A percentile compares a stretch with the other conserved stretches of the same genome.
Conservation (phyloP, 37 sponge, comb jelly and placozoan species). For the Petrosia ficiformis region DNA sequence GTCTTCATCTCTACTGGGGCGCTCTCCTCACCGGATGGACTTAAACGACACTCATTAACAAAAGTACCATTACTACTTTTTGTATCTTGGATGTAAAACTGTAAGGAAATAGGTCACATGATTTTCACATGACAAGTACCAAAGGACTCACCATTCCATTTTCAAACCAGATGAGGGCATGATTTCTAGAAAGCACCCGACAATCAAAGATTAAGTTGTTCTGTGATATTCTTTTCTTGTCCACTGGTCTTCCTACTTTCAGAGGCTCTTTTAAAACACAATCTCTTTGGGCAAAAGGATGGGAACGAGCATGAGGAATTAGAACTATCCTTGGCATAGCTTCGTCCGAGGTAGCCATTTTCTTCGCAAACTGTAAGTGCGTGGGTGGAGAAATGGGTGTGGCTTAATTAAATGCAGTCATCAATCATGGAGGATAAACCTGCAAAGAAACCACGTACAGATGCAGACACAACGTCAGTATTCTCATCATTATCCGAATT, state of each 20-base stretch:
- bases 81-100: conserved; percentile 97
- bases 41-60: conserved; percentile 86
- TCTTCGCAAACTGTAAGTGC: no score
- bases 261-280: conserved; percentile 49
- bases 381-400: no score
- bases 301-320: conserved; percentile 67
- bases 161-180: conserved; percentile 90
- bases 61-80: conserved; percentile 98
- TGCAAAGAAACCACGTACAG: no score
- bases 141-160: conserved; percentile 75
- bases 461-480: conserved; percentile 31
- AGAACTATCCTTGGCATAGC: conserved; percentile 55
- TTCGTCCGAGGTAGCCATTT: not conserved
- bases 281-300: conserved; percentile 70
- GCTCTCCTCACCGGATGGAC: conserved; percentile 91
- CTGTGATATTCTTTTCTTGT: conserved; percentile 62
- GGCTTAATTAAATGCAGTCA: no score
- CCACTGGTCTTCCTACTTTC: conserved; percentile 90
- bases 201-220: conserved; percentile 97
- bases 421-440: no score
- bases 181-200: conserved; percentile 96
- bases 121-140: not conserved
- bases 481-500: conserved; percentile 35
- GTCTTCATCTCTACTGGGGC: conserved; percentile 68
- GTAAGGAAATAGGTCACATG: not conserved